Conservation (phyloP, 2,888 invertebrate genomes). For the Lottia gigantea region DNA sequence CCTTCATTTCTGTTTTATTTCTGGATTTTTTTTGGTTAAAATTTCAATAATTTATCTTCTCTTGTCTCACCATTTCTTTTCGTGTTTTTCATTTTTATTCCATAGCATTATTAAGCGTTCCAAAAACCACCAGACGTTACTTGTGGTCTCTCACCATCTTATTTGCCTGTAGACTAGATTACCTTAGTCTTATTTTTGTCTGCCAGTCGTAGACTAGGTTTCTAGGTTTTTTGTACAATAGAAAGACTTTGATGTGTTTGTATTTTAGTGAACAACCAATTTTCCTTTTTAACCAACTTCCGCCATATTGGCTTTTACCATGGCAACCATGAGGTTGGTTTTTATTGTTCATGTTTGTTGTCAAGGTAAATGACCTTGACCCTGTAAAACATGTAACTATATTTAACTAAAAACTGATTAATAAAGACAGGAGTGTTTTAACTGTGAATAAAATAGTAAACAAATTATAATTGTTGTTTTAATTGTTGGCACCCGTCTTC, state of each 20-base stretch:
- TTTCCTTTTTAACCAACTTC: constrained; percentile 2
- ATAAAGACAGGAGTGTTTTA: constrained; percentile 5
- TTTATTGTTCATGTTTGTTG: too few relatives aligned
- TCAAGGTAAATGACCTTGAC: too few relatives aligned
- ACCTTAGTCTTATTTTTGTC: neutral
- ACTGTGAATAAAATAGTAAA: constrained; percentile 10
- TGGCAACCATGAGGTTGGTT: neutral
- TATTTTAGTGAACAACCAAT: constrained; percentile 4
- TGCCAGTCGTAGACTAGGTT: constrained; percentile 4
- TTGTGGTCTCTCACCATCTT: neutral
- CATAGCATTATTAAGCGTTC: constrained; percentile 7
- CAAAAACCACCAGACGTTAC: neutral
- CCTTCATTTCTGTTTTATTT: neutral
- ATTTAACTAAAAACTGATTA: constrained; percentile 4
- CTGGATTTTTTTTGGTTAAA: neutral
- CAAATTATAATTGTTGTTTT: neutral
- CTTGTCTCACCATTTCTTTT: neutral
- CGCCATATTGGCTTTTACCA: neutral
- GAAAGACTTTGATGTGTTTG: constrained; percentile 9
- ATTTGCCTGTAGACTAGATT: constrained; percentile 11
- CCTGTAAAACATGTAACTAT: neutral
- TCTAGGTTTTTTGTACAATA: constrained; percentile 3
- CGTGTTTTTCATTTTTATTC: constrained; percentile 2
- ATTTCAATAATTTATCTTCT: neutral
- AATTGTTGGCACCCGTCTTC: neutral